Base-by-base conservation (phyloP, 2,888 invertebrate species). In the Drosophila infuscata region DNA sequence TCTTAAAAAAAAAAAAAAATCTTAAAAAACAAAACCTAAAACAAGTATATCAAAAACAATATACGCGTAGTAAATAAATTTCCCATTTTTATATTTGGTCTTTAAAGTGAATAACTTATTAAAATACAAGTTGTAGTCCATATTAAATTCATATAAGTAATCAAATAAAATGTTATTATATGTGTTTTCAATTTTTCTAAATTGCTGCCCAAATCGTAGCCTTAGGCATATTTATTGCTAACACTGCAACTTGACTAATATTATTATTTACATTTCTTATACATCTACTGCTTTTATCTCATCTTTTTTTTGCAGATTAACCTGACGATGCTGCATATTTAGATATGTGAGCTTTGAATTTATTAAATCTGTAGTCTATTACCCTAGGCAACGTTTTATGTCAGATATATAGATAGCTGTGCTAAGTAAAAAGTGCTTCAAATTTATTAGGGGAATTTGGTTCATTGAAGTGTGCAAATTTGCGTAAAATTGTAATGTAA, bases 401-500 rank as follows among this genome's bases (percentile, higher is more conserved):
- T 78, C 25, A 43, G 30, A 3, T 38, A 56, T 36, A 58, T 38
- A 25, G 20, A 29, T 25, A 29, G 32, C 41, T 54, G 52, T 65
- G 51, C 53, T 52, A 70, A 83, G 76, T 83, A 70, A 76, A 70
- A 76, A 81, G 79, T 76, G 69, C 69, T 77, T 74, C 69, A 79
- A 79, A 79, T 81, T 70, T 77, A 79, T 83, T 83, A 79, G 60
- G 60, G 56, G 64, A 70, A 20, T 41, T 73, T 57, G 69, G 36
- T 52, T 65, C 65, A 79, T 72, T 76, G 67, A 68, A 62, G 72
- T 53, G 53, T 41, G 58, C 59, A 64, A 70, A 79, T 81, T 86
- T 83, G 71, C 81, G 74, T 83, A 76, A 86, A 86, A 76, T 79
- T 85, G 66, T 74, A 75, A 83, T 86, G 70, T 79, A 79, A 57